These are phyloP conservation scores for Cylindroiulus punctatus DNA, from an alignment of 2,888 invertebrate species.

Conservation along the genomic window DNA sequence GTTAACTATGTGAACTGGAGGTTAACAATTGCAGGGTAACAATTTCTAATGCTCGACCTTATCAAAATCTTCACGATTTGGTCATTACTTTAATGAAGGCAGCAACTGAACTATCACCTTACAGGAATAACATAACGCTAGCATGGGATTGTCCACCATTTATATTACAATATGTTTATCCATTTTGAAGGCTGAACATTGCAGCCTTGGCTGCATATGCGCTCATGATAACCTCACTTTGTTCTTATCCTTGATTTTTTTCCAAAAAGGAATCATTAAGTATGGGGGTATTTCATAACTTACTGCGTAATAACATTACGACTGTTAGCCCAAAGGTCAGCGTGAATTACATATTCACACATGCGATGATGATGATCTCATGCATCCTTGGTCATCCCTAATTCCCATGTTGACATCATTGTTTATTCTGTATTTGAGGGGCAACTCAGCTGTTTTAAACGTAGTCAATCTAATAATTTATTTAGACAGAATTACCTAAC, in stretches of 20 bases:
- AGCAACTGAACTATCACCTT: not conserved
- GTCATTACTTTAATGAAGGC: not conserved
- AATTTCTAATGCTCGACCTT: not conserved
- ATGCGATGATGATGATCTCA: not conserved
- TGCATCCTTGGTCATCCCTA: slow-evolving; percentile 39
- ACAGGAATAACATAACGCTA: not conserved
- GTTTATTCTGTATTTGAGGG: not conserved
- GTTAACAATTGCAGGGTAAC: not conserved
- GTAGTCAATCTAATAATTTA: not conserved
- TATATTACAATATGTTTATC: not conserved
- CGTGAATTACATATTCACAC: slow-evolving; percentile 24
- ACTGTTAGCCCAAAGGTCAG: not conserved
- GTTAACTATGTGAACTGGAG: not conserved
- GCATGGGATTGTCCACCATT: not conserved
- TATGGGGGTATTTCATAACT: slow-evolving; percentile 2
- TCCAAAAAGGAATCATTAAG: not conserved
- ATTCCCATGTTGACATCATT: not conserved
- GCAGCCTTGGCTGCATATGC: not conserved
- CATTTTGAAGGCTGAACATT: not conserved
- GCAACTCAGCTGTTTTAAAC: not conserved
- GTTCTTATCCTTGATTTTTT: slow-evolving; percentile 25
- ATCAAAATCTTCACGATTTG: not conserved
- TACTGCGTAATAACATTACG: not conserved
- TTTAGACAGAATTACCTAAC: not conserved
- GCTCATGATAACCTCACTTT: not conserved